A percentile compares a stretch with the other conserved stretches of the same genome.
phyloP scores from a whole-genome alignment of 1,140 invertebrate species.

The Amphibalanus amphitrite region DNA sequence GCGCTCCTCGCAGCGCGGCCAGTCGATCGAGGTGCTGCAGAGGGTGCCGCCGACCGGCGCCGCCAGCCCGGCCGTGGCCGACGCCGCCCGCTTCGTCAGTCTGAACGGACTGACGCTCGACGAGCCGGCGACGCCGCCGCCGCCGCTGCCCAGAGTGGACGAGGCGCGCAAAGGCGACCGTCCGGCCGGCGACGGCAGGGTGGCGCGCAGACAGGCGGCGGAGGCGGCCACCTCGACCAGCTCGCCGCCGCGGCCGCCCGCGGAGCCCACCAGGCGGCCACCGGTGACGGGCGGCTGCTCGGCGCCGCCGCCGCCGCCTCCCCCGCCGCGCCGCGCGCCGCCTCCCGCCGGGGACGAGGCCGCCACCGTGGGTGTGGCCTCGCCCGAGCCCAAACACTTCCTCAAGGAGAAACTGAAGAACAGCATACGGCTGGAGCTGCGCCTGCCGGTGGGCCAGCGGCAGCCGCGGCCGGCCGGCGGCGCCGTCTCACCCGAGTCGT shows the following conservation, averaged over 20 bases:
- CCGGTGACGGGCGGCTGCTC: no score
- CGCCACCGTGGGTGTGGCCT: no score
- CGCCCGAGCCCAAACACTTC: background rate
- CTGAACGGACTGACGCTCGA: background rate
- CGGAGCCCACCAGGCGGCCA: no score
- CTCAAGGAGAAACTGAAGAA: constrained; percentile 23
- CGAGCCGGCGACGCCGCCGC: background rate
- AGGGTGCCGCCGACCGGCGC: background rate
- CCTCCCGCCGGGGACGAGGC: background rate
- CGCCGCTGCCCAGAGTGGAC: background rate
- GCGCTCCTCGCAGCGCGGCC: background rate
- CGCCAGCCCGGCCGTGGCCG: no score
- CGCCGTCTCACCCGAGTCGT: constrained; percentile 22
- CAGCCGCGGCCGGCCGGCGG: constrained; percentile 33
- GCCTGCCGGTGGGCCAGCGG: constrained; percentile 18
- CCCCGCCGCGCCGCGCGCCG: no score
- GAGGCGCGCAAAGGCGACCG: no score
- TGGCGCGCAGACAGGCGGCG: no score
- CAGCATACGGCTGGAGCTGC: constrained; percentile 21
- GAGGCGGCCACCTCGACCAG: no score
- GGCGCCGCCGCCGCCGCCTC: no score
- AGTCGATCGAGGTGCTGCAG: background rate
- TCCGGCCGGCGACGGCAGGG: no score
- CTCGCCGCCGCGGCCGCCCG: no score
- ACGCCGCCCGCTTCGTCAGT: background rate